A percentile compares a stretch with the other conserved stretches of the same genome.
phyloP scores from a whole-genome alignment of 2,113 vertebrate genomes.

The cat (Felis catus) region DNA sequence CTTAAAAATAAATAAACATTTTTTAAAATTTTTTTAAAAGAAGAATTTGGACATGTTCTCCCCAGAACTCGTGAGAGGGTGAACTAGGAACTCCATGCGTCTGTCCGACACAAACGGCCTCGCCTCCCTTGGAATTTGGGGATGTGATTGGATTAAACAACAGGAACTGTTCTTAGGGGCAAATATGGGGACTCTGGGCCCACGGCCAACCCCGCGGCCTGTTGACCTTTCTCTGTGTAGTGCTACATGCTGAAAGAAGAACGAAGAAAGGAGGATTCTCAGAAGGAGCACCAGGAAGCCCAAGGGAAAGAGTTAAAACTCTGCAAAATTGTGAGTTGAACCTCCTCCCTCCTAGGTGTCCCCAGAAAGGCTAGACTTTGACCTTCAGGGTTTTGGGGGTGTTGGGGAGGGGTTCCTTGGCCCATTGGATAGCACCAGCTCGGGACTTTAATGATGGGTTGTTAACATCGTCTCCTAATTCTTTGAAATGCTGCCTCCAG shows the following conservation, averaged over 20 bases:
- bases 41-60: neutral
- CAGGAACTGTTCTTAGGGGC: neutral
- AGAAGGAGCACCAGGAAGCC: constrained; percentile 58
- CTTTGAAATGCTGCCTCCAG: neutral
- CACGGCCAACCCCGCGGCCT: neutral
- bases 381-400: neutral
- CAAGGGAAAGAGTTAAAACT: constrained; percentile 77
- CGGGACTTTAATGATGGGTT: neutral
- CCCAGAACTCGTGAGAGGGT: neutral
- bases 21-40: too few species aligned
- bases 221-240: constrained; percentile 66
- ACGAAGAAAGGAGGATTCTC: constrained; percentile 40
- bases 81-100: fast-evolving
- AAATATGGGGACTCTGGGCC: fast-evolving
- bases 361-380: fast-evolving
- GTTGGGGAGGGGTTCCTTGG: neutral
- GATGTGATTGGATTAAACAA: fast-evolving
- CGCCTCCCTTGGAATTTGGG: too few species aligned
- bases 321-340: constrained; percentile 81
- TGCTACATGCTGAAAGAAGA: constrained; percentile 81
- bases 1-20: neutral
- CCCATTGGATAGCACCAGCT: neutral
- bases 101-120: fast-evolving
- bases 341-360: fast-evolving
- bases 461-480: neutral